Evolutionary conservation across 1,140 invertebrate genomes (phyloP).

Genomic region (Cryptotermes secundus): DNA sequence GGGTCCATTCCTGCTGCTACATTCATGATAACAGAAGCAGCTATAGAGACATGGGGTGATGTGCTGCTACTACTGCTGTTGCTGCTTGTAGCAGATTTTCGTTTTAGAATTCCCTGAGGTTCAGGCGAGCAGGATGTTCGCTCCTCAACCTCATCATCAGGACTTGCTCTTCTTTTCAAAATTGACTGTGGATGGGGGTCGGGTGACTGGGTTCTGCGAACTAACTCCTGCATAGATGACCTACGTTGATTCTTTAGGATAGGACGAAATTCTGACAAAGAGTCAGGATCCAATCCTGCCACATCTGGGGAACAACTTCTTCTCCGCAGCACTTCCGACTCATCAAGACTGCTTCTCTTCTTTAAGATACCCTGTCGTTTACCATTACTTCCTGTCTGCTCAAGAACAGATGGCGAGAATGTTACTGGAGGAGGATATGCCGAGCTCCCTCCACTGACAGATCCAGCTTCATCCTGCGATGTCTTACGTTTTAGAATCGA

Average conservation of each 20-base stretch:
- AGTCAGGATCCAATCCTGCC: conserved; percentile 55
- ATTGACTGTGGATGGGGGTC: conserved; percentile 64
- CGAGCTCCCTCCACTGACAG: conserved; percentile 33
- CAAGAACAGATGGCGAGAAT: conserved; percentile 63
- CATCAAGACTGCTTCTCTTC: conserved; percentile 70
- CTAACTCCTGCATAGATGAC: conserved; percentile 67
- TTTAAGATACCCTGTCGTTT: conserved; percentile 73
- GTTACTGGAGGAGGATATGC: conserved; percentile 62
- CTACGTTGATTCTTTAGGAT: conserved; percentile 68
- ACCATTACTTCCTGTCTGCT: conserved; percentile 53
- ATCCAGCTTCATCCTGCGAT: conserved; percentile 42
- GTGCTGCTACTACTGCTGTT: conserved; percentile 56
- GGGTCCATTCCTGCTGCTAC: conserved; percentile 58
- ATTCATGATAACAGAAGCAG: conserved; percentile 56
- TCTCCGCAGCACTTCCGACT: conserved; percentile 66
- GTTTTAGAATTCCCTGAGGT: conserved; percentile 75
- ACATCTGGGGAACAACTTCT: conserved; percentile 68
- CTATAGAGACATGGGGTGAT: conserved; percentile 44
- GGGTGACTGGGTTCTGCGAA: conserved; percentile 53
- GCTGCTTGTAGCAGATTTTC: conserved; percentile 56
- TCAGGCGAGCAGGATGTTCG: conserved; percentile 58
- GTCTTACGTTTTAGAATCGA: conserved; percentile 79
- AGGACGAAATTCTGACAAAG: conserved; percentile 55
- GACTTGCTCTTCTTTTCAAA: conserved; percentile 64
- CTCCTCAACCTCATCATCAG: conserved; percentile 57